phyloP scores from a whole-genome alignment of 2,113 vertebrate genomes.

The Dinomys branickii region DNA sequence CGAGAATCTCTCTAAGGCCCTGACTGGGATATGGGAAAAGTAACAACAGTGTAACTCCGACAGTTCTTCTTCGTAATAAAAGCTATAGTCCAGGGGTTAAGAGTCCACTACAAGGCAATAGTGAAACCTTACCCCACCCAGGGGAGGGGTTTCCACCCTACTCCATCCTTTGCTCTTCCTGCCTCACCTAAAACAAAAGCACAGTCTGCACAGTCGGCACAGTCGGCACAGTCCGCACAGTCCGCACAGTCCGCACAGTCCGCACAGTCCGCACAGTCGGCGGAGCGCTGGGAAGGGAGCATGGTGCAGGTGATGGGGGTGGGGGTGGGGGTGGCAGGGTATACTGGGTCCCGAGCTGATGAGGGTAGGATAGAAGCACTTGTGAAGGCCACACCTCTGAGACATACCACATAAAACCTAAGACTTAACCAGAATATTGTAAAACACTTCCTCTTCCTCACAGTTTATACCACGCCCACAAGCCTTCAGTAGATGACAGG shows the following conservation, averaged over 20 bases:
- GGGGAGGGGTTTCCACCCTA: not conserved
- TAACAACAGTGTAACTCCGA: not conserved
- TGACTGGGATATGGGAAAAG: not conserved
- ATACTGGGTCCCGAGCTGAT: not conserved
- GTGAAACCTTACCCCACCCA: not conserved
- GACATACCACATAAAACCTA: not conserved
- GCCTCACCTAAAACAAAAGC: not conserved
- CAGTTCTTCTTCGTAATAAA: not conserved
- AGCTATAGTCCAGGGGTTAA: not conserved
- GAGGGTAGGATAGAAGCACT: conserved; percentile 14
- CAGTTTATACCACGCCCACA: not conserved
- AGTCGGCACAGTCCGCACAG: too few relatives aligned
- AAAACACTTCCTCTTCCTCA: not conserved
- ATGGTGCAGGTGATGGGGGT: not conserved
- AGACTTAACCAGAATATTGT: not conserved
- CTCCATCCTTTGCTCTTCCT: not conserved
- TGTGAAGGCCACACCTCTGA: not conserved
- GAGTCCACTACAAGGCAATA: not conserved
- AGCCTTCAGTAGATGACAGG: not conserved
- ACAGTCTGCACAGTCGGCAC: too few relatives aligned
- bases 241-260: too few relatives aligned
- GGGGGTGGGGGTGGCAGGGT: not conserved
- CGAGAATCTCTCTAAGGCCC: not conserved
- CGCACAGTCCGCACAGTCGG: not conserved
- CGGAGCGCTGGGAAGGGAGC: not conserved